Base-by-base conservation (phyloP, 2,797 vertebrate genomes). In the Urophycis tenuis region DNA sequence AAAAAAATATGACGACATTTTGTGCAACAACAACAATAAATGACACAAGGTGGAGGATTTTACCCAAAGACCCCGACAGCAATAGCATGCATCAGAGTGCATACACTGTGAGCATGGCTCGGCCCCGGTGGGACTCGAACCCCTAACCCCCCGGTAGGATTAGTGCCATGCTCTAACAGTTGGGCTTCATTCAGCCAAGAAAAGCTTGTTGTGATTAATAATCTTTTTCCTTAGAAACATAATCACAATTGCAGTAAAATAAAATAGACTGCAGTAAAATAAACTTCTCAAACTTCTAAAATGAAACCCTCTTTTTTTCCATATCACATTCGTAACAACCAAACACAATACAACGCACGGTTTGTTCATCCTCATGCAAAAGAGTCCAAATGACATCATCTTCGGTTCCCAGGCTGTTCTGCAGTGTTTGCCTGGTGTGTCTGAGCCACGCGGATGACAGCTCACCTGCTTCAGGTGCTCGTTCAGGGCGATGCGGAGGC, bases 391-490 rank as follows among this genome's bases (percentile, higher is more conserved):
- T 22, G 45, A 49, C 22, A 25, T n/a, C 22, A 60, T 60, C 1
- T n/a, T 60, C 53, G 10, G 22, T 25, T 60, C 53, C 53, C n/a
- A n/a, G 53, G 25, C 53, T 5, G 5, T 49, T 77, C 73, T 25
- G 5, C 9, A 11, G 29, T 69, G 64, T 69, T 25, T 69, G 9
- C 29, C 29, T 69, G 11, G 25, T n/a, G n/a, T 64, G 69, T 17
- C 6, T 31, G 17, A 3, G 69, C 6, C 1, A 14, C 10, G 29
- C 3, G 29, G 29, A 30, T 15, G 29, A 32, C 15, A 69, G 29
- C n/a, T 25, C 25, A 99, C 98, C 96, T 99, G 98, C 89, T 97
- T 99, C 67, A 99, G 95, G 84, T 99, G 98, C 86, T 99, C 98
- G 41, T 94, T 99, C 83, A 99, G 95, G 71, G 94, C 96, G 0